These are phyloP conservation scores for Cercopithecus diana DNA, from an alignment of 2,797 vertebrate species.

Conservation along the genomic window DNA sequence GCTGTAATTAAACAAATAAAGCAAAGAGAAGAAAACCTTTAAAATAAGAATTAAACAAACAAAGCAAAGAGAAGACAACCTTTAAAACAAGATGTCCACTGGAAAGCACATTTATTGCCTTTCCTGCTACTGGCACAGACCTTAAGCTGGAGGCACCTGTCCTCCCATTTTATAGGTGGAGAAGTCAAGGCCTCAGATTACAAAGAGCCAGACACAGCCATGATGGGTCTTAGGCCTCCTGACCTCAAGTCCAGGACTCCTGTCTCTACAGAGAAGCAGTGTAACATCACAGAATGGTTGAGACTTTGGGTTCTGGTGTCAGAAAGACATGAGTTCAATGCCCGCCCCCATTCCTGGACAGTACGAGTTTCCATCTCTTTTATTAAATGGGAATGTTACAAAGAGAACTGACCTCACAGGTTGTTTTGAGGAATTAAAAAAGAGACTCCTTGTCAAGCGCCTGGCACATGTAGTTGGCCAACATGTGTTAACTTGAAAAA, in stretches of 20 bases:
- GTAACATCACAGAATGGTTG: fast-evolving
- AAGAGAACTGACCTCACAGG: neutral
- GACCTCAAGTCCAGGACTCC: neutral
- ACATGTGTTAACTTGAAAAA: neutral
- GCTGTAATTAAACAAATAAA: neutral
- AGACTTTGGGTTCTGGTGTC: neutral
- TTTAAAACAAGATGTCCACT: neutral
- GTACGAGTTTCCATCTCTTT: neutral
- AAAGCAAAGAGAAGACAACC: neutral
- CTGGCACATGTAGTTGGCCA: neutral
- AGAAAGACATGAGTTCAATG: neutral
- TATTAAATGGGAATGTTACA: neutral
- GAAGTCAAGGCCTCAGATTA: neutral
- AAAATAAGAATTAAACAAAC: neutral
- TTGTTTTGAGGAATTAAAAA: neutral
- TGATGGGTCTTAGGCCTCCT: neutral
- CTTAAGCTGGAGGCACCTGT: neutral
- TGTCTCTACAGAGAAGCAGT: neutral
- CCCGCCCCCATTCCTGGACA: neutral
- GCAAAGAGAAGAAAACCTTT: neutral
- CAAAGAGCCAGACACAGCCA: neutral
- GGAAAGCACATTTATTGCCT: neutral
- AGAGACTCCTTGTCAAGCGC: neutral
- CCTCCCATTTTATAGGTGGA: neutral
- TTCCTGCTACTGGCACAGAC: neutral